Conservation (phyloP, 23 tunicate species). For the Ciona savignyi region DNA sequence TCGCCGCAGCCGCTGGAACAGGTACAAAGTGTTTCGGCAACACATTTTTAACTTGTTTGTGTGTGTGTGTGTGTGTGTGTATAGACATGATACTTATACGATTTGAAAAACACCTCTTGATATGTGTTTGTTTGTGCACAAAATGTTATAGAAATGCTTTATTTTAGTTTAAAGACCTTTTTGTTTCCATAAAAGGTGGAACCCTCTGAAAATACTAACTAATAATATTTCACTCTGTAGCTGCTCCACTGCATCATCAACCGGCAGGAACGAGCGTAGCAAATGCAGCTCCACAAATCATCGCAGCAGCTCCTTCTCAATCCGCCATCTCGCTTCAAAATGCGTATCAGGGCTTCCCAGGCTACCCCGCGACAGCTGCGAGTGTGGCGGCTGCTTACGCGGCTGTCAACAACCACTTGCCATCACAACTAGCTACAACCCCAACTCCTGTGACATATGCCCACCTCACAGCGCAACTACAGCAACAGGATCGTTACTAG, state of each 20-base stretch:
- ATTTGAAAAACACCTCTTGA: too few species aligned
- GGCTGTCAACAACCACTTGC: conserved; percentile 11
- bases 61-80: too few species aligned
- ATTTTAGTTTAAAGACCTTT: too few species aligned
- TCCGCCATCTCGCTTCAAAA: conserved; percentile 16
- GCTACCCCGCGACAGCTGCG: conserved; percentile 29
- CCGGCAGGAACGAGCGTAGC: conserved; percentile 28
- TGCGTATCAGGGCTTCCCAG: conserved; percentile 19
- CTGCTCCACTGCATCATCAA: conserved; percentile 30
- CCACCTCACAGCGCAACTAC: conserved; percentile 67
- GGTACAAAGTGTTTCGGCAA: too few species aligned
- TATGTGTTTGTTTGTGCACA: too few species aligned
- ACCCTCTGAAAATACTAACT: too few species aligned
- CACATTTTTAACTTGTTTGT: too few species aligned
- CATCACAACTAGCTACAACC: conserved; percentile 33
- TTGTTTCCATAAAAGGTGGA: too few species aligned
- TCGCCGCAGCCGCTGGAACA: conserved; percentile 75
- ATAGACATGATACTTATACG: too few species aligned
- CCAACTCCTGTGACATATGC: conserved; percentile 38
- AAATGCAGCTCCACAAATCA: conserved; percentile 22
- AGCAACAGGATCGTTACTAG: conserved; percentile 45
- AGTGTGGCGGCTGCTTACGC: conserved; percentile 35
- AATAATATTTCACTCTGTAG: too few species aligned
- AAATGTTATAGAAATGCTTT: too few species aligned
- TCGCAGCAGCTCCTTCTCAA: conserved; percentile 48